Conservation (phyloP, 1,140 invertebrate genomes). For the Papilio xuthus region DNA sequence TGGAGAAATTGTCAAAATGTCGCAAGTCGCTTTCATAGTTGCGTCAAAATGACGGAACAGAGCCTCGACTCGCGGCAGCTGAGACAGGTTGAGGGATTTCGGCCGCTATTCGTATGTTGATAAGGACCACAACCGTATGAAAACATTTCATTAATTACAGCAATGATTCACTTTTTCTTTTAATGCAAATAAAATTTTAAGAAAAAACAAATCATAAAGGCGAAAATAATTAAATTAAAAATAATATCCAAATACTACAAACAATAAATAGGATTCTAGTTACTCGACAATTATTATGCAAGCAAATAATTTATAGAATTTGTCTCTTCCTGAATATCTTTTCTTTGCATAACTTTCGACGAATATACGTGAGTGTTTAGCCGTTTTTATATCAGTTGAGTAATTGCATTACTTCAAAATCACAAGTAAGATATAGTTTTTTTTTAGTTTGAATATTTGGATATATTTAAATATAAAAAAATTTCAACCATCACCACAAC, state of each 20-base stretch:
- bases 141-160: constrained; percentile 21
- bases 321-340: too few species aligned
- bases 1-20: constrained; percentile 74
- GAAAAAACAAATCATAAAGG: constrained; percentile 37
- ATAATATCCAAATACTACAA: constrained; percentile 28
- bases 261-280: background rate
- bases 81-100: constrained; percentile 75
- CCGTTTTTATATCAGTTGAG: too few species aligned
- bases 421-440: too few species aligned
- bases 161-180: background rate
- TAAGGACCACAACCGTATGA: constrained; percentile 59
- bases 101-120: constrained; percentile 62
- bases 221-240: constrained; percentile 39
- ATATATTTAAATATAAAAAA: constrained; percentile 23
- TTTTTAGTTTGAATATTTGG: constrained; percentile 23
- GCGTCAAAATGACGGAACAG: constrained; percentile 73
- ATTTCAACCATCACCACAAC: constrained; percentile 44
- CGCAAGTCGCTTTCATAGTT: constrained; percentile 69
- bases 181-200: background rate
- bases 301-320: too few species aligned
- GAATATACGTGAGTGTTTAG: too few species aligned
- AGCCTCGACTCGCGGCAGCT: constrained; percentile 73
- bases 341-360: too few species aligned
- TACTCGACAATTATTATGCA: too few species aligned
- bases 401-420: too few species aligned